Evolutionary conservation across 2,888 invertebrate species (phyloP), one percentile per base, ranked within the genome.

Genomic region (Muscina levida): DNA sequence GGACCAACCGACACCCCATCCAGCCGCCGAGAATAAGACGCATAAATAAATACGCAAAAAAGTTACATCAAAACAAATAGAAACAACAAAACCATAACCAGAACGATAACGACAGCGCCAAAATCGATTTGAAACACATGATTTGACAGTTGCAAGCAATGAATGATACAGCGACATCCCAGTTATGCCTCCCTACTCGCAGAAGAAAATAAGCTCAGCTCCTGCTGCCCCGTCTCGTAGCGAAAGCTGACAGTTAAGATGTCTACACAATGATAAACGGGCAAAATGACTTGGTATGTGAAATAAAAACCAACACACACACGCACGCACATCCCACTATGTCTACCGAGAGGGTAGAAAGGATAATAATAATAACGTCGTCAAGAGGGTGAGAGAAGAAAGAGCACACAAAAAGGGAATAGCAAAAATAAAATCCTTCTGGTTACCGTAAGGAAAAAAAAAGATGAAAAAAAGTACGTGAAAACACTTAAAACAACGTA

Each of bases 111-210:
- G 5, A 59, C 37, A 17, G 37, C 42, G 72, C 67, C 59, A 74
- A 74, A 71, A 81, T 77, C 81, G 81, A 81, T 77, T 81, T 77
- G 68, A 75, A 77, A 81, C 73, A 81, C 72, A 77, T 66, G 81
- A 81, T 81, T 81, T 81, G 74, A 75, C 72, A 81, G 68, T 80
- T 75, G 57, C 70, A 71, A 51, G 74, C 71, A 68, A 66, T 57
- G 46, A n/a, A 71, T 19, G 22, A 24, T 19, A 67, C 44, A 19
- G 24, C 39, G 31, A 26, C 56, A 31, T 11, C 4, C 6, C 15
- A 10, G 10, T 57, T 19, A 26, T 31, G 31, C 31, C 31, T 31
- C 31, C 31, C 4, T 31, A n/a, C n/a, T n/a, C n/a, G n/a, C n/a
- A n/a, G n/a, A n/a, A n/a, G n/a, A n/a, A n/a, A n/a, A n/a, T n/a